Evolutionary conservation across 2,888 invertebrate genomes (phyloP).

Genomic region (Odontomyia ornata): DNA sequence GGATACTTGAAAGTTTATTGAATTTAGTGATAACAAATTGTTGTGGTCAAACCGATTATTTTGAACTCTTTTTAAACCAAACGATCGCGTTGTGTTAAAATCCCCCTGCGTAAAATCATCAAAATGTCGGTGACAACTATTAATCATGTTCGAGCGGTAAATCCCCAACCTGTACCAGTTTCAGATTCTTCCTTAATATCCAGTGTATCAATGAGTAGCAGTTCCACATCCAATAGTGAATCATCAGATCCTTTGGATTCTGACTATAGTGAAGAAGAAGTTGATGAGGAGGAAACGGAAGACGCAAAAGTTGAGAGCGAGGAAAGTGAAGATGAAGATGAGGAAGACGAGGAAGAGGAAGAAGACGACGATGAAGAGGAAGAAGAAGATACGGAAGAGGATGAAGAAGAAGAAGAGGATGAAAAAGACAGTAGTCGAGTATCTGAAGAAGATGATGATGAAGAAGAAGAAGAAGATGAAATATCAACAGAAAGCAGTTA

Average conservation of each 20-base stretch:
- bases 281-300: slow-evolving; percentile 54
- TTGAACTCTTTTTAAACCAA: too few relatives aligned
- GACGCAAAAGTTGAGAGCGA: slow-evolving; percentile 56
- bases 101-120: too few relatives aligned
- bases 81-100: too few relatives aligned
- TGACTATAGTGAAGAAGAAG: slow-evolving; percentile 57
- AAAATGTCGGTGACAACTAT: slow-evolving; percentile 62
- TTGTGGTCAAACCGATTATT: too few relatives aligned
- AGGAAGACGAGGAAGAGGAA: slow-evolving; percentile 53
- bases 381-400: slow-evolving; percentile 57
- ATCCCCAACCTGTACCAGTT: slow-evolving; percentile 46
- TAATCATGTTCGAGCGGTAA: slow-evolving; percentile 53
- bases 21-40: too few relatives aligned
- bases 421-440: slow-evolving; percentile 56
- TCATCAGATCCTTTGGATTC: slow-evolving; percentile 63
- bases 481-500: slow-evolving; percentile 14
- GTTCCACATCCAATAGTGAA: slow-evolving; percentile 58
- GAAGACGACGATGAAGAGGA: slow-evolving; percentile 53
- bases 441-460: slow-evolving; percentile 56
- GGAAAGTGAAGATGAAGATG: slow-evolving; percentile 59
- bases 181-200: slow-evolving; percentile 58
- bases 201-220: slow-evolving; percentile 51
- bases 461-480: slow-evolving; percentile 54
- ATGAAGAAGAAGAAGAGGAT: slow-evolving; percentile 55
- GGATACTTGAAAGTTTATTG: too few relatives aligned